Evolutionary conservation across 2,888 invertebrate species (phyloP).

Genomic region (Gibbula magus): DNA sequence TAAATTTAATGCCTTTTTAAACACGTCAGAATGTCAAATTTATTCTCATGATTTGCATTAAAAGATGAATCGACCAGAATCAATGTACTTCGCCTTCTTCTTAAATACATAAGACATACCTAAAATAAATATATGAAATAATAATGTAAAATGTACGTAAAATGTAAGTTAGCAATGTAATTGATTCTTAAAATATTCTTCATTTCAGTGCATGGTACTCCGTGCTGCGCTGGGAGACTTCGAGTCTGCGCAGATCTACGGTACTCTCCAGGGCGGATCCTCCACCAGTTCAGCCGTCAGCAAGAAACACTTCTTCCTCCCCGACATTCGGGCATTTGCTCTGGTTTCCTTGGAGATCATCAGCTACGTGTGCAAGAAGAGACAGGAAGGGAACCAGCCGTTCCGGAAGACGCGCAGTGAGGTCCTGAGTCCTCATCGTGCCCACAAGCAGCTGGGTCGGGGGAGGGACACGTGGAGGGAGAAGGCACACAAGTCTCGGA

Average conservation of each 20-base stretch:
- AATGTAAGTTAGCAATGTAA: no score
- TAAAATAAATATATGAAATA: no score
- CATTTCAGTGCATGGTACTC: constrained; percentile 61
- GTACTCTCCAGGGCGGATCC: constrained; percentile 61
- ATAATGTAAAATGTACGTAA: no score
- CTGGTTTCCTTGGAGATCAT: constrained; percentile 63
- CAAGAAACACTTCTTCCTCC: constrained; percentile 63
- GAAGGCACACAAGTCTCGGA: not conserved
- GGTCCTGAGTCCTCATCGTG: not conserved
- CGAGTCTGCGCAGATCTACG: constrained; percentile 64
- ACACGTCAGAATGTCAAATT: no score
- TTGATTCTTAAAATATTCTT: no score
- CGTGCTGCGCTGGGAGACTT: constrained; percentile 67
- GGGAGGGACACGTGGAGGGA: not conserved
- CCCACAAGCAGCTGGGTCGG: not conserved
- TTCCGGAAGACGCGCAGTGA: constrained; percentile 3
- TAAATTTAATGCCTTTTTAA: no score
- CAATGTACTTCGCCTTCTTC: no score
- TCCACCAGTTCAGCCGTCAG: constrained; percentile 49
- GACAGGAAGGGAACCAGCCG: constrained; percentile 43
- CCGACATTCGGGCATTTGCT: constrained; percentile 66
- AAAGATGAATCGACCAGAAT: no score
- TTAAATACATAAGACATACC: no score
- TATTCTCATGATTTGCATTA: no score
- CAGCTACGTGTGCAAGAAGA: constrained; percentile 58